These are phyloP conservation scores for Temnothorax rugatulus DNA, from an alignment of 2,888 invertebrate genomes.

Conservation along the genomic window DNA sequence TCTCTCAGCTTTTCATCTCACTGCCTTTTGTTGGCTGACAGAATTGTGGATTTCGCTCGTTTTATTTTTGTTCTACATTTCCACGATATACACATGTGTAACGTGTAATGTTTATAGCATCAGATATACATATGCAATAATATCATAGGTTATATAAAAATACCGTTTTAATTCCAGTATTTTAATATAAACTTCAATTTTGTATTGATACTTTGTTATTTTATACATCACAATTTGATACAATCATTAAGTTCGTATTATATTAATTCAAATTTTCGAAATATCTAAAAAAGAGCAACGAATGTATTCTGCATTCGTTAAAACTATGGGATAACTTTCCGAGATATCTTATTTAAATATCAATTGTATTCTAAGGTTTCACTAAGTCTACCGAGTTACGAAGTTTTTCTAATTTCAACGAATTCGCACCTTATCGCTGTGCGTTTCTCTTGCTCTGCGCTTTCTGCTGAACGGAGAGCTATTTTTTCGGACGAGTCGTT, in stretches of 20 bases:
- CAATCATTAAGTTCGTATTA: neutral
- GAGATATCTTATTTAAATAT: neutral
- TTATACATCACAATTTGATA: neutral
- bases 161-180: neutral
- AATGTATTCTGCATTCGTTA: neutral
- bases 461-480: slow-evolving; percentile 11
- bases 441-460: neutral
- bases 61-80: neutral
- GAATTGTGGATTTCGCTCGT: slow-evolving; percentile 1
- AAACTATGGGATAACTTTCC: neutral
- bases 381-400: neutral
- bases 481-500: slow-evolving; percentile 22
- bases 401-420: slow-evolving; percentile 8
- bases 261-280: neutral
- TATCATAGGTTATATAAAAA: neutral
- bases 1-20: slow-evolving; percentile 36
- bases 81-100: neutral
- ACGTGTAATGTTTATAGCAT: neutral
- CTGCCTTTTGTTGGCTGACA: slow-evolving; percentile 23
- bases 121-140: neutral
- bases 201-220: neutral
- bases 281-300: neutral
- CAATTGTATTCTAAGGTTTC: neutral
- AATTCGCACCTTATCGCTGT: neutral
- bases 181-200: neutral